Percentiles rank a stretch among this genome's conserved stretches.
phyloP scores from a whole-genome alignment of 2,888 invertebrate species.

The Pristionchus entomophagus region DNA sequence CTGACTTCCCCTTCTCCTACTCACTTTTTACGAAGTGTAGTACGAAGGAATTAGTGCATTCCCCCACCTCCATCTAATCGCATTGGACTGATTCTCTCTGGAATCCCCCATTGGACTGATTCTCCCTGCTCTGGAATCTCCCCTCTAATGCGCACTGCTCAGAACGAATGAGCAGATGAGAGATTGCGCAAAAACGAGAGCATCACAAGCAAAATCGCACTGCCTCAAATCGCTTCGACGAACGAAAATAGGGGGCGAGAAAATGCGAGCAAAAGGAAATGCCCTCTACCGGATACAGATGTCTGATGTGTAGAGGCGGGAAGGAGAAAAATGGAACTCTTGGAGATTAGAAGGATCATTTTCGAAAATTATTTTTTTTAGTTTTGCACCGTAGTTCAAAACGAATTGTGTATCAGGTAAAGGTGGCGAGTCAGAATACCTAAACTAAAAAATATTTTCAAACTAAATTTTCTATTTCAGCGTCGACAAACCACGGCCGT shows the following conservation, averaged over 20 bases:
- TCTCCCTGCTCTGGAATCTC: too few relatives aligned
- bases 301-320: neutral
- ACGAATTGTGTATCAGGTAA: too few relatives aligned
- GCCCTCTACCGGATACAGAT: neutral
- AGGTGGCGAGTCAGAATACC: neutral
- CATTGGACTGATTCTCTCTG: neutral
- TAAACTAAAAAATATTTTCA: neutral
- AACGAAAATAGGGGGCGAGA: neutral
- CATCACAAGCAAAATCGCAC: neutral
- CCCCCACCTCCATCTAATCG: neutral
- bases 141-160: too few relatives aligned
- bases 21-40: neutral
- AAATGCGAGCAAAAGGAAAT: neutral
- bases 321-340: too few relatives aligned
- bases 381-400: too few relatives aligned
- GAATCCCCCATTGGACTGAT: neutral
- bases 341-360: too few relatives aligned
- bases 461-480: neutral
- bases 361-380: too few relatives aligned
- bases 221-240: neutral
- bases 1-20: neutral
- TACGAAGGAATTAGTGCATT: neutral
- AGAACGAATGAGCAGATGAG: neutral
- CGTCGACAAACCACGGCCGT: slow-evolving; percentile 45
- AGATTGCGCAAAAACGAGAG: neutral